Evolutionary conservation across 2,888 invertebrate species (phyloP).

Genomic region (Corbicula japonica): DNA sequence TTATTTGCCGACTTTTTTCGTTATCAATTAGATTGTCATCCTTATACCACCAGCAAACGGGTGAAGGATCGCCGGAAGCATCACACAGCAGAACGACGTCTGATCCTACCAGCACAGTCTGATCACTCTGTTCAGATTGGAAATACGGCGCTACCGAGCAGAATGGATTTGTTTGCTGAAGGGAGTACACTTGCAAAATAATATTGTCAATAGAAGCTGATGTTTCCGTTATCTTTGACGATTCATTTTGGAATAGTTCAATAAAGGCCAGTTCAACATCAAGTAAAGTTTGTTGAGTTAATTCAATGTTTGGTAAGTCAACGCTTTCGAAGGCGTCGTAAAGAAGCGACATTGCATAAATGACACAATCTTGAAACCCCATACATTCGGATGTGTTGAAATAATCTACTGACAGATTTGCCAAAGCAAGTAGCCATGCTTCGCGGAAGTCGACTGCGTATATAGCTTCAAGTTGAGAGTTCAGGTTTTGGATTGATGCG

Average conservation of each 20-base stretch:
- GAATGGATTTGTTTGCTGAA: slow-evolving; percentile 24
- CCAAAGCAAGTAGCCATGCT: slow-evolving; percentile 44
- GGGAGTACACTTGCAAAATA: neutral
- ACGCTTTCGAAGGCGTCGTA: slow-evolving; percentile 36
- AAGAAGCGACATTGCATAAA: slow-evolving; percentile 30
- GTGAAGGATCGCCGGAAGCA: slow-evolving; percentile 29
- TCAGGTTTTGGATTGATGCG: slow-evolving; percentile 7
- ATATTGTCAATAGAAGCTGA: slow-evolving; percentile 1
- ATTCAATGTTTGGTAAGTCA: slow-evolving; percentile 21
- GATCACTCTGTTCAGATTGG: neutral
- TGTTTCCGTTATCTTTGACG: neutral
- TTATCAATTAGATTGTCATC: slow-evolving; percentile 7
- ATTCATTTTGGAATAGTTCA: slow-evolving; percentile 30
- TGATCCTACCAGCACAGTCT: slow-evolving; percentile 20
- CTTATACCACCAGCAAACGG: slow-evolving; percentile 42
- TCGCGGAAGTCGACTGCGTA: slow-evolving; percentile 11
- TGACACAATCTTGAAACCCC: slow-evolving; percentile 36
- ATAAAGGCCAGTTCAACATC: slow-evolving; percentile 32
- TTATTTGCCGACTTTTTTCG: neutral
- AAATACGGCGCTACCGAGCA: slow-evolving; percentile 44
- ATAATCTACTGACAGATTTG: slow-evolving; percentile 30
- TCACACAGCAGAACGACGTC: slow-evolving; percentile 16
- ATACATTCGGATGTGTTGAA: slow-evolving; percentile 38
- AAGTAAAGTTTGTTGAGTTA: slow-evolving; percentile 4
- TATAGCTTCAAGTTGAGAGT: slow-evolving; percentile 14